These are phyloP conservation scores for Aphelenchoides fujianensis DNA, from an alignment of 1,140 invertebrate genomes.

Conservation along the genomic window DNA sequence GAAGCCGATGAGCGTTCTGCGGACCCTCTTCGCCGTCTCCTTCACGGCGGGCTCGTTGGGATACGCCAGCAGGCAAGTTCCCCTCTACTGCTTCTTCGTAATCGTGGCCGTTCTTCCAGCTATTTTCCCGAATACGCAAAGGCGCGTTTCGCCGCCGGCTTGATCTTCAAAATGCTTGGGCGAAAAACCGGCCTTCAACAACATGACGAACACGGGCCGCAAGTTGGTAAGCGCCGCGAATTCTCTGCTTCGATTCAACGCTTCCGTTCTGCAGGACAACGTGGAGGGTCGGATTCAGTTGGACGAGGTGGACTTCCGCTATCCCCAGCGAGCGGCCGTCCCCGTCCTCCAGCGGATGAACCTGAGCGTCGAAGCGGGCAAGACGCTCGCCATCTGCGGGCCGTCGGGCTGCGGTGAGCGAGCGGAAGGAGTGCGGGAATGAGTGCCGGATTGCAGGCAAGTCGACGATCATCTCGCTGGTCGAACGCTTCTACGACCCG, in stretches of 20 bases:
- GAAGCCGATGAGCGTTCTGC: conserved; percentile 58
- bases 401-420: conserved; percentile 78
- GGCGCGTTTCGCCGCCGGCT: conserved; percentile 62
- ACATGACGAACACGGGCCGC: conserved; percentile 45
- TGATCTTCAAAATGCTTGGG: conserved; percentile 63
- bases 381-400: conserved; percentile 83
- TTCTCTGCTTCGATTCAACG: conserved; percentile 1
- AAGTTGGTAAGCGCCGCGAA: conserved; percentile 18
- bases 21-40: conserved; percentile 55
- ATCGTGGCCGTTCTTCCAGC: too few species aligned
- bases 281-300: conserved; percentile 59
- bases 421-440: too few species aligned
- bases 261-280: conserved; percentile 10
- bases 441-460: conserved; percentile 81
- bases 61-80: too few species aligned
- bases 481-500: conserved; percentile 80
- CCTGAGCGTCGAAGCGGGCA: conserved; percentile 74
- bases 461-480: conserved; percentile 74
- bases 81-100: conserved; percentile 62
- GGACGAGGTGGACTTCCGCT: conserved; percentile 63
- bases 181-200: conserved; percentile 62
- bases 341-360: conserved; percentile 73
- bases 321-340: conserved; percentile 63
- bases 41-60: conserved; percentile 55
- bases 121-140: conserved; percentile 65